Conservation (phyloP, 2,888 invertebrate genomes). For the Thereva unica region DNA sequence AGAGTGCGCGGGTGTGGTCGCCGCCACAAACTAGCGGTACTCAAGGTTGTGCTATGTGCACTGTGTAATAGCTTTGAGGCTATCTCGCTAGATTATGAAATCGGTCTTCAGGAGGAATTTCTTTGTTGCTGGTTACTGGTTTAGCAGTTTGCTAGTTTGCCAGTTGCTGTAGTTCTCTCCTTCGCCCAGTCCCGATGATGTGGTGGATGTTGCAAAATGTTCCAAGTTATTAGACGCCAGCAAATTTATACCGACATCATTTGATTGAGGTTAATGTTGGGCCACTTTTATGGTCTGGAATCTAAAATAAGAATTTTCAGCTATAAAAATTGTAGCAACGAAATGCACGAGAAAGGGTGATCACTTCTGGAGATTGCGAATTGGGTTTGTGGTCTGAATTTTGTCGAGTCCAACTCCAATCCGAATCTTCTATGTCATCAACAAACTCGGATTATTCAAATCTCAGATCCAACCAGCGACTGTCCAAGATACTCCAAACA, state of each 20-base stretch:
- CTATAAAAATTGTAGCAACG: conserved; percentile 20
- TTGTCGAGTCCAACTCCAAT: too few relatives aligned
- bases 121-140: conserved; percentile 44
- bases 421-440: too few relatives aligned
- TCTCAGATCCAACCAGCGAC: too few relatives aligned
- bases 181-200: conserved; percentile 25
- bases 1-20: conserved; percentile 60
- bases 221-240: conserved; percentile 42
- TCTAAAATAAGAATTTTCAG: conserved; percentile 8
- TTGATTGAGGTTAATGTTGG: conserved; percentile 41
- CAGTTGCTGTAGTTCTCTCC: conserved; percentile 3
- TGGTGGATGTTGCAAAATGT: conserved; percentile 41
- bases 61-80: conserved; percentile 41
- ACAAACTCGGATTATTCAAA: too few relatives aligned
- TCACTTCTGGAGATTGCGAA: too few relatives aligned
- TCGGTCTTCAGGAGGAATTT: conserved; percentile 47
- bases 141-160: neutral
- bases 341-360: too few relatives aligned
- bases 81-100: conserved; percentile 45
- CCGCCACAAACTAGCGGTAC: conserved; percentile 52
- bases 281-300: conserved; percentile 26
- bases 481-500: too few relatives aligned
- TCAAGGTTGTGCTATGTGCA: conserved; percentile 52
- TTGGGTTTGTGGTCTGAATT: too few relatives aligned
- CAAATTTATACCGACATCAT: conserved; percentile 42